These are phyloP conservation scores for Euclidia mi DNA, from an alignment of 2,888 invertebrate species.

Conservation along the genomic window DNA sequence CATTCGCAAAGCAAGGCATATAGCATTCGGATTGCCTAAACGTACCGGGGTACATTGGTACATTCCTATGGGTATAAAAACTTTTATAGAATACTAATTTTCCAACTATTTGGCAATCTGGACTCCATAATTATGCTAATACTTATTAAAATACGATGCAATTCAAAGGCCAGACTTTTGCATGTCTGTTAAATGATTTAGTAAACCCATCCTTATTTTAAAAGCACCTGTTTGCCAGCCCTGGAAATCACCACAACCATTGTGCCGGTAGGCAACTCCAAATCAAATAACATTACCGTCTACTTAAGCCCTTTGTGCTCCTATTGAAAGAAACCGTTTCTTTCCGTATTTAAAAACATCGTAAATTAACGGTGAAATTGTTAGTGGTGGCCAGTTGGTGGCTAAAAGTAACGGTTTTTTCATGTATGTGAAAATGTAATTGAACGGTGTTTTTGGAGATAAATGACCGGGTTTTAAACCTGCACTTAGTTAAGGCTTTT, in stretches of 20 bases:
- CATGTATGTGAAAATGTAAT: conserved; percentile 25
- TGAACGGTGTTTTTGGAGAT: conserved; percentile 25
- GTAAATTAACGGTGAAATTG: conserved; percentile 48
- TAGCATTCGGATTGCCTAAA: too few species aligned
- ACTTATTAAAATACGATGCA: too few species aligned
- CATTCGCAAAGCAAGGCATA: too few species aligned
- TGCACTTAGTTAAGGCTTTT: conserved; percentile 8
- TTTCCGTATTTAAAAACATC: conserved; percentile 57
- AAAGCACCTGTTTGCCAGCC: conserved; percentile 25
- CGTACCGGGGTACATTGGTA: too few species aligned
- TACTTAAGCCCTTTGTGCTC: conserved; percentile 66
- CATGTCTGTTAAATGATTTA: too few species aligned
- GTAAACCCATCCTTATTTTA: not conserved
- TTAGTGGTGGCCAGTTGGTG: conserved; percentile 46
- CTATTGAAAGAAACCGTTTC: conserved; percentile 70
- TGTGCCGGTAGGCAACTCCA: conserved; percentile 75
- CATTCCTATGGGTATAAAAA: too few species aligned
- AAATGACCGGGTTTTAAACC: conserved; percentile 21
- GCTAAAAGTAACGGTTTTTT: conserved; percentile 46
- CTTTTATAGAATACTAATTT: too few species aligned
- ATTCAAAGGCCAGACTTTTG: too few species aligned
- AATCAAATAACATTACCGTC: conserved; percentile 81
- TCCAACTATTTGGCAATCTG: too few species aligned
- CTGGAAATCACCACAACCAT: conserved; percentile 81
- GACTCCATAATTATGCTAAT: too few species aligned